Base-by-base conservation (phyloP, 92 coral and sea anemone species). In the Porites divaricata region DNA sequence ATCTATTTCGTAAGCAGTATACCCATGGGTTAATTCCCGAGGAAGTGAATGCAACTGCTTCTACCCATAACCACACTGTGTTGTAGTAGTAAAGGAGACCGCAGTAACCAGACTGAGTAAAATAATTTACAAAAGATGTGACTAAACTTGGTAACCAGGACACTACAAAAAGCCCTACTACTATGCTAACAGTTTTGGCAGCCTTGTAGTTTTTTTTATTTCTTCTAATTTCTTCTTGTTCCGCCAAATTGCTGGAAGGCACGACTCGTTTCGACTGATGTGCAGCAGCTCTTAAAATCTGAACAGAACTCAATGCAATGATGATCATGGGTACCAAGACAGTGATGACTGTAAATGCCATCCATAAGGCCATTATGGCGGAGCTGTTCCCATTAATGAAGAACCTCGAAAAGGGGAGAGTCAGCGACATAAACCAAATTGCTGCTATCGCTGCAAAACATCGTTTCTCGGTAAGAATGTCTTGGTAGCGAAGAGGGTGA, bases 121-220 rank as follows among this genome's bases (percentile, higher is more conserved):
- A 67, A 20, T 10, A 26, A 14, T 67, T 22, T 26, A 67, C 12
- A 20, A 67, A 67, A 22, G 72, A 67, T 11, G 72, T 67, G 72
- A 67, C 19, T 10, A 67, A 17, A 67, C 72, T 67, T 21, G 72
- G 72, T 17, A 67, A 20, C 72, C 72, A 67, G 19, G 14, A 22
- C 11, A 67, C 72, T 12, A 67, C 41, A 26, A 67, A 67, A 11
- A 67, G 26, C 12, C 72, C 72, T 22, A 67, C 41, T 11, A 67
- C 72, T 67, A 67, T 21, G 72, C 72, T 26, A 67, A 67, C 72
- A 8, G 72, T 67, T 11, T 67, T 21, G 26, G 72, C 72, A 22
- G 72, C 25, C 72, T 67, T 67, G 25, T 26, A 26, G 72, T 67
- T 67, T 24, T 26, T 67, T 26, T 67, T 26, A 26, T 7, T 11